A percentile compares a stretch with the other conserved stretches of the same genome.
Evolutionary conservation across 2,888 invertebrate genomes (phyloP).

Genomic region (Strigamia transsilvanica): DNA sequence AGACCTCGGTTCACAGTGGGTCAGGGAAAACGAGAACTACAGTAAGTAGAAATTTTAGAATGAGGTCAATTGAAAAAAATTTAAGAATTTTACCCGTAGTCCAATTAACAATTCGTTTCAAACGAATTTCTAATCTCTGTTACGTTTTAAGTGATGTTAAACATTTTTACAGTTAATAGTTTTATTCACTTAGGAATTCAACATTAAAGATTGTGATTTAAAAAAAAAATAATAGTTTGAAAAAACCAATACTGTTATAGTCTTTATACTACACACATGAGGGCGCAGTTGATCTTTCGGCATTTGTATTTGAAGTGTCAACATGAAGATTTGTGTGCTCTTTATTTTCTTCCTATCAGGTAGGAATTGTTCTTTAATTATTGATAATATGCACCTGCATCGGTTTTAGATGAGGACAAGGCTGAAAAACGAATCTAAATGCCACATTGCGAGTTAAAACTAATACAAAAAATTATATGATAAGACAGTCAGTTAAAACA

Average conservation of each 20-base stretch:
- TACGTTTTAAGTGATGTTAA: too few species aligned
- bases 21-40: slow-evolving; percentile 17
- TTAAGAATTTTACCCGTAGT: not conserved
- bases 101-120: not conserved
- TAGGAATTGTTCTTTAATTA: slow-evolving; percentile 11
- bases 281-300: slow-evolving; percentile 5
- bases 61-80: slow-evolving; percentile 20
- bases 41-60: slow-evolving; percentile 20
- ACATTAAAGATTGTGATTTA: too few species aligned
- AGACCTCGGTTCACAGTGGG: slow-evolving; percentile 34
- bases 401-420: not conserved
- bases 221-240: not conserved
- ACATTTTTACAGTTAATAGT: too few species aligned
- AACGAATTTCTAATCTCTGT: not conserved
- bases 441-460: not conserved
- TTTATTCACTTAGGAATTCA: too few species aligned
- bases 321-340: slow-evolving; percentile 39
- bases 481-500: too few species aligned
- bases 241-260: not conserved
- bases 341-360: slow-evolving; percentile 26
- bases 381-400: not conserved
- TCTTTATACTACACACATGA: not conserved
- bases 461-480: too few species aligned
- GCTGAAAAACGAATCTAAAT: not conserved
- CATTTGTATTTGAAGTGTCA: slow-evolving; percentile 14